A percentile compares a stretch with the other conserved stretches of the same genome.
Conservation (phyloP, 2,888 invertebrate genomes). For the Himalopsyche japonica region DNA sequence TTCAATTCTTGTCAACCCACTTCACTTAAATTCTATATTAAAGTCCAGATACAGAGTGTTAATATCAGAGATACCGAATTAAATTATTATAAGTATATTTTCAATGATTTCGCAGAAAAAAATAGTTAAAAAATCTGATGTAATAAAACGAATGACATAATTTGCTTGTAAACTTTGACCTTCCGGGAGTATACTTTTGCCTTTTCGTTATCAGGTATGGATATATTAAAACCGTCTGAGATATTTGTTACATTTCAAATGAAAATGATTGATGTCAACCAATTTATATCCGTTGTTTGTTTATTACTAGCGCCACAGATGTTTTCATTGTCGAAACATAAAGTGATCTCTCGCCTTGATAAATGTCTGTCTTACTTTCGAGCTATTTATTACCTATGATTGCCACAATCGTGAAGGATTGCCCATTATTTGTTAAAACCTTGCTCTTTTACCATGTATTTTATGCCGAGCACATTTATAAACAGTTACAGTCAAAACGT, state of each 20-base stretch:
- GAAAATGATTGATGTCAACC: not conserved
- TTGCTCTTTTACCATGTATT: not conserved
- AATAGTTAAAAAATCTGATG: no score
- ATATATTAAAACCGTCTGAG: not conserved
- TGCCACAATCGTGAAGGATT: not conserved
- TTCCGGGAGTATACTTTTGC: not conserved
- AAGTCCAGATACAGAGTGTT: no score
- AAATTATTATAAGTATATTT: no score
- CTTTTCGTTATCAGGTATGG: not conserved
- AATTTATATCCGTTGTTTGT: conserved; percentile 15
- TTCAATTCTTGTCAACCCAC: no score
- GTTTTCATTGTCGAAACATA: conserved; percentile 1
- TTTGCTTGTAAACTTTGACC: not conserved
- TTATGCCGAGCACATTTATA: not conserved
- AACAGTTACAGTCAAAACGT: not conserved
- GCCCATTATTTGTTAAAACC: not conserved
- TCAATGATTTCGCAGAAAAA: no score
- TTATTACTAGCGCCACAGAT: conserved; percentile 13
- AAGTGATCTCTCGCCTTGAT: not conserved
- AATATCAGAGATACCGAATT: no score
- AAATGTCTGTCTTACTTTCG: not conserved
- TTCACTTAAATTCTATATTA: no score
- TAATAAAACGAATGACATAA: not conserved
- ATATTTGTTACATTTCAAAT: not conserved
- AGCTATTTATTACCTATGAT: not conserved